Conservation (phyloP, 2,113 vertebrate species). For the Nasalis larvatus region DNA sequence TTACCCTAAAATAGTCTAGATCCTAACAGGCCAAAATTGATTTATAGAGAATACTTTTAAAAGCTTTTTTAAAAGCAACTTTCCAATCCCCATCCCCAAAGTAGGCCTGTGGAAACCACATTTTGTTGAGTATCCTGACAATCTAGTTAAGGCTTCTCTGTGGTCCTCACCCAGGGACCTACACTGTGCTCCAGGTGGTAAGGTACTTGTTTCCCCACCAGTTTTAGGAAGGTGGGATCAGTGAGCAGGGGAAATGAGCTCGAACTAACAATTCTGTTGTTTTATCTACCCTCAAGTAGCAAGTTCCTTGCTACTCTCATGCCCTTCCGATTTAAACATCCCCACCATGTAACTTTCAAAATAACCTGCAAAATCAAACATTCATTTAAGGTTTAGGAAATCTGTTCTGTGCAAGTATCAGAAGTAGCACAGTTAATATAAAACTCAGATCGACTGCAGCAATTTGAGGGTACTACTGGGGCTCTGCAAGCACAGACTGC, state of each 20-base stretch:
- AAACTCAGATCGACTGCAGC: neutral
- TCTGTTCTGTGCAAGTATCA: neutral
- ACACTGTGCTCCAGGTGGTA: neutral
- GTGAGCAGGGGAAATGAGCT: neutral
- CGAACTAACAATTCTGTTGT: slow-evolving; percentile 6
- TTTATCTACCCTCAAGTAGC: neutral
- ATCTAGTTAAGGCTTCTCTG: neutral
- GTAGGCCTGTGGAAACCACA: neutral
- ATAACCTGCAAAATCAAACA: neutral
- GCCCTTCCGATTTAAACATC: neutral
- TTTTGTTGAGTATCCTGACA: slow-evolving; percentile 30
- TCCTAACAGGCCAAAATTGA: neutral
- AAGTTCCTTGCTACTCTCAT: neutral
- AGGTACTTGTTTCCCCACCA: neutral
- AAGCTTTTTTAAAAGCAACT: slow-evolving; percentile 26
- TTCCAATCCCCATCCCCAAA: neutral
- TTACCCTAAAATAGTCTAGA: neutral
- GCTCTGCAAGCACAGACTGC: neutral
- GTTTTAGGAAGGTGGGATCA: neutral
- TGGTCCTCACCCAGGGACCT: neutral
- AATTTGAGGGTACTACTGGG: neutral
- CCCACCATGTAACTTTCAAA: slow-evolving; percentile 16
- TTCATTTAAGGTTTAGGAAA: slow-evolving; percentile 13
- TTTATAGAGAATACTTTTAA: neutral
- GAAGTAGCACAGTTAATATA: neutral